Evolutionary conservation across 2,888 invertebrate genomes (phyloP), one percentile per base, ranked within the genome.

Genomic region (Dasysyrphus albostriatus): DNA sequence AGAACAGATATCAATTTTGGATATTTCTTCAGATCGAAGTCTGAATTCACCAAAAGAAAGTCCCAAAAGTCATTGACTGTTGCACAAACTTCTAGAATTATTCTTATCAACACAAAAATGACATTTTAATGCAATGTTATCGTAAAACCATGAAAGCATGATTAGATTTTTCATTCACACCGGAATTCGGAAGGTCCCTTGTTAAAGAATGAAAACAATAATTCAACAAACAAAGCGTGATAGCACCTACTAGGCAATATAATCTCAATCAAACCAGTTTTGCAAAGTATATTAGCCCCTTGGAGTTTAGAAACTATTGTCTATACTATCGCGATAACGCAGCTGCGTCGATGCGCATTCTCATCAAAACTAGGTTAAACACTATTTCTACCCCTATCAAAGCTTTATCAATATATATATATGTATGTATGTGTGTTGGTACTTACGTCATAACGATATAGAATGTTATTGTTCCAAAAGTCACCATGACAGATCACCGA

Each of bases 401-500:
- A 39, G 44, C 61, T n/a, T 75, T 59, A 56, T 70, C 24, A 63
- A 63, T 24, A 8, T n/a, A n/a, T n/a, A 39, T 39, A 7, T 37
- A 39, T 10, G 8, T 5, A 34, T 2, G 10, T 37, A 24, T 19
- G 2, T 6, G 8, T 54, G 54, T 54, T 54, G 29, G 32, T 74
- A 90, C 90, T 90, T 89, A 91, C 91, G 89, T 91, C 89, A 78
- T 89, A 89, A 85, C 89, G 89, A 67, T 90, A 91, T 12, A 92
- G 89, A 67, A 91, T 90, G 75, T 92, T 92, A 72, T 92, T 92
- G 76, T 91, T 91, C 91, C 91, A 91, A 77, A 91, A 91, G 88
- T 92, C 92, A 0, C 92, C 92, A 83, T 92, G 92, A 88, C 91
- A 91, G 39, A 92, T 89, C 10, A 91, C 91, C 2, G 91, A 87